phyloP scores from a whole-genome alignment of 2,797 vertebrate genomes.

The Somateria mollissima region DNA sequence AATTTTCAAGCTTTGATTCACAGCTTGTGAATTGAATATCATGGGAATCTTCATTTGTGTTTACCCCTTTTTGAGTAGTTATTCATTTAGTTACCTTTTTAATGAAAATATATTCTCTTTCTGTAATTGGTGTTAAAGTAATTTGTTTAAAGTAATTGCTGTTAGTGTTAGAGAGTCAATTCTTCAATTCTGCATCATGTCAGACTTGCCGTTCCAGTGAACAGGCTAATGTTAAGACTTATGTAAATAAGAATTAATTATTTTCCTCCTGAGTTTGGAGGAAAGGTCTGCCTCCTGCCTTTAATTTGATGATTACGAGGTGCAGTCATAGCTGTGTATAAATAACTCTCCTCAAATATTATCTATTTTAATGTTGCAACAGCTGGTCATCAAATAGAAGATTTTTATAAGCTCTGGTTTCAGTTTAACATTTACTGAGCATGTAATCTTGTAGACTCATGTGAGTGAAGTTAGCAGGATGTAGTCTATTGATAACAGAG shows the following conservation, averaged over 20 bases:
- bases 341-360: background rate
- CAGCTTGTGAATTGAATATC: background rate
- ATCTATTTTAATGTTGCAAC: background rate
- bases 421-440: constrained; percentile 6
- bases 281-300: background rate
- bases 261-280: background rate
- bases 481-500: background rate
- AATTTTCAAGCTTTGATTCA: background rate
- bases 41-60: accelerated
- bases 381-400: background rate
- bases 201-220: background rate
- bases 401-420: background rate
- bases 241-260: background rate
- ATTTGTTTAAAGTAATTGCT: background rate
- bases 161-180: background rate
- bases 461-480: constrained; percentile 32
- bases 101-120: background rate
- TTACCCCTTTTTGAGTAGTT: background rate
- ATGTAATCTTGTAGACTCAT: background rate
- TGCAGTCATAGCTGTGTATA: background rate
- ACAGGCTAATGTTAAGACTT: background rate
- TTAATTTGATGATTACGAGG: background rate
- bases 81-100: background rate
- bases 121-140: background rate
- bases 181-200: background rate